phyloP scores from a whole-genome alignment of 53 echinoderm and acorn worm genomes.

The Mesocentrotus franciscanus region DNA sequence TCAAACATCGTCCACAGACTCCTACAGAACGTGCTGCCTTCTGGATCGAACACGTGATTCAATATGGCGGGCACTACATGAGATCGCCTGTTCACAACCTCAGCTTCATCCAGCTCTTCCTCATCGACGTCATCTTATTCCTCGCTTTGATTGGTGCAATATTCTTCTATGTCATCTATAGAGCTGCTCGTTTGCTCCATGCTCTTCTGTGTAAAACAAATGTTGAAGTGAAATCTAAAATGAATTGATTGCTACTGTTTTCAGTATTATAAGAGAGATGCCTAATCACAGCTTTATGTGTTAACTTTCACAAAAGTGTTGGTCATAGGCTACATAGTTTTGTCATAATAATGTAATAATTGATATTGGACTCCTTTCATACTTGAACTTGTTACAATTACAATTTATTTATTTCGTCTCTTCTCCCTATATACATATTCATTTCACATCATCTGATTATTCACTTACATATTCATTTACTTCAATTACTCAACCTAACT shows the following conservation, averaged over 20 bases:
- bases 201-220: neutral
- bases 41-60: constrained; percentile 58
- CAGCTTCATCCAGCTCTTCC: neutral
- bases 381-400: too few species aligned
- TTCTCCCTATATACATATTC: too few species aligned
- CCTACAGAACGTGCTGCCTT: constrained; percentile 29
- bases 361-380: too few species aligned
- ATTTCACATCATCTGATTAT: too few species aligned
- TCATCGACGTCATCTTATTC: neutral
- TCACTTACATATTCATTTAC: too few species aligned
- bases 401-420: too few species aligned
- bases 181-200: neutral
- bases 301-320: too few species aligned
- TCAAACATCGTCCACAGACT: constrained; percentile 27
- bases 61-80: constrained; percentile 25
- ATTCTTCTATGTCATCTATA: neutral
- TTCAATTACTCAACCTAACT: too few species aligned
- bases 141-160: neutral
- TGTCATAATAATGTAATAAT: too few species aligned
- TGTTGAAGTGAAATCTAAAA: neutral
- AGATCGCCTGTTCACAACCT: neutral
- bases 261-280: too few species aligned
- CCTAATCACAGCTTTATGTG: too few species aligned
- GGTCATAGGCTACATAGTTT: too few species aligned
- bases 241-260: neutral